Evolutionary conservation across 1,140 invertebrate species (phyloP), one percentile per base, ranked within the genome.

Genomic region (Periplaneta americana): DNA sequence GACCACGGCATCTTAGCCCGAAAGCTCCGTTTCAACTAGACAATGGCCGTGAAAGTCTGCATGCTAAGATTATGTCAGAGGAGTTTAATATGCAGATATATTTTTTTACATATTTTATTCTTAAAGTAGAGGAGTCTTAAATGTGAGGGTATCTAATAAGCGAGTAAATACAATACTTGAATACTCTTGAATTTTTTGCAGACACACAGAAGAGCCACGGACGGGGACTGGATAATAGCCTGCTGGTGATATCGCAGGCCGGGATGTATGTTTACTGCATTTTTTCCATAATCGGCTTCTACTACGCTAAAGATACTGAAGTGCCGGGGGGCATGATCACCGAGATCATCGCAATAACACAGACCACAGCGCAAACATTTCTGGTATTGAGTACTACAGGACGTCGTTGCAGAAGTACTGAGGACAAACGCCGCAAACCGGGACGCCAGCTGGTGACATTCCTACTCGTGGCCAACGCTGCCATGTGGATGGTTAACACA

Each of bases 241-340:
- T 98, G 15, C 89, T 98, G 74, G 92, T 97, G 10, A 92, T 97
- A 32, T 96, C 96, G 4, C 95, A 98, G 86, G 93, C 94, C 2
- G 97, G 97, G 1, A 94, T 97, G 79, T 97, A 96, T 86, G 91
- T 97, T 34, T 98, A 97, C 87, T 94, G 95, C 83, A 93, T 96
- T 88, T 98, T 98, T 86, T 95, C 95, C 74, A 92, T 96, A 35
- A 94, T 97, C 79, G 95, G 95, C 35, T 93, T 93, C 82, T 92
- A 94, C 84, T 93, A 95, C 85, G 93, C 94, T 17, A 91, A 92
- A 82, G 89, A 90, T 85, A 89, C 90, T 83, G 89, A 87, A 74
- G 91, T 89, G 86, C 86, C 88, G 0, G 33, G 76, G 4, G 91
- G 91, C 37, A 89, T 93, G 32, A 88, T 91, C 77, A 91, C 91